Percentiles rank a stretch among this genome's conserved stretches.
phyloP scores from a whole-genome alignment of 1,140 invertebrate species.

The Zelostemma sp. region DNA sequence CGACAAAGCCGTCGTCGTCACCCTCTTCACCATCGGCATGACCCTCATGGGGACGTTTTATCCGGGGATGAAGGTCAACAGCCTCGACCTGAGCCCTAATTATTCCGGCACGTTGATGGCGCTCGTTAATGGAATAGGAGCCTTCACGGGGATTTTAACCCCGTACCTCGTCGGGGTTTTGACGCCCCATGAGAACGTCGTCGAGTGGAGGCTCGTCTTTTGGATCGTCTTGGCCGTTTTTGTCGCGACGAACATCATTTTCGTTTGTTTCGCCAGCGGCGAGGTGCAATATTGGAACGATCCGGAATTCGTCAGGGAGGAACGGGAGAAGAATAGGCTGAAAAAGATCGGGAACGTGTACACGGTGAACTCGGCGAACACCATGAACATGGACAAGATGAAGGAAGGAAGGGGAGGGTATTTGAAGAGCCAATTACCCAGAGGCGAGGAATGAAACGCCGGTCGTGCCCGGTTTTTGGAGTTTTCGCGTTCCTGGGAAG shows the following conservation, averaged over 20 bases:
- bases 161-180: constrained; percentile 84
- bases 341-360: constrained; percentile 11
- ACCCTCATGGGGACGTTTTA: constrained; percentile 83
- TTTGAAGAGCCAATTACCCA: neutral
- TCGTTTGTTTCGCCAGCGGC: constrained; percentile 78
- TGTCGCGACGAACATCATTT: constrained; percentile 80
- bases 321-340: constrained; percentile 21
- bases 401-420: neutral
- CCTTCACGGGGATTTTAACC: constrained; percentile 83
- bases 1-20: constrained; percentile 74
- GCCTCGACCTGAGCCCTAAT: constrained; percentile 86
- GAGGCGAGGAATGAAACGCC: neutral
- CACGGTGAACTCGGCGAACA: constrained; percentile 2
- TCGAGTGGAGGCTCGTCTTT: constrained; percentile 86
- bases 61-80: constrained; percentile 84
- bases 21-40: constrained; percentile 80
- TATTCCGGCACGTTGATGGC: constrained; percentile 87
- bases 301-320: constrained; percentile 45
- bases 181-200: constrained; percentile 78
- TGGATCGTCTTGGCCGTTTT: constrained; percentile 85
- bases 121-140: constrained; percentile 86
- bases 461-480: neutral
- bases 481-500: neutral
- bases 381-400: neutral
- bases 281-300: constrained; percentile 81